Conservation (phyloP, 2,797 vertebrate species). For the Pteronotus mesoamericanus region DNA sequence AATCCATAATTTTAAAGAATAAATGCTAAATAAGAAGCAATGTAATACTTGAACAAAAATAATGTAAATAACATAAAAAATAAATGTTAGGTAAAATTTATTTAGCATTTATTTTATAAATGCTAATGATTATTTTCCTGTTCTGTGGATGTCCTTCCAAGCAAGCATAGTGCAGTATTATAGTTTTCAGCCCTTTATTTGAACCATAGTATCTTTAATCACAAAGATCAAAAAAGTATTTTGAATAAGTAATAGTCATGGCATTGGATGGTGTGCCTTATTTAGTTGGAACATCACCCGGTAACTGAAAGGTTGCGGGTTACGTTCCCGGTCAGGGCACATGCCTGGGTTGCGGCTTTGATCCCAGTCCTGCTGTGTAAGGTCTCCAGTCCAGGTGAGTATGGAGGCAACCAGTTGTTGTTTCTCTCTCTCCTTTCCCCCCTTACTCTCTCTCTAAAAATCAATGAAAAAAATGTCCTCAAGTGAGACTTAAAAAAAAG, state of each 20-base stretch:
- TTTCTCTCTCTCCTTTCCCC: too few relatives aligned
- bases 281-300: too few relatives aligned
- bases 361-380: too few relatives aligned
- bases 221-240: not conserved
- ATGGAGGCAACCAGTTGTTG: too few relatives aligned
- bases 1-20: conserved; percentile 59
- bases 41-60: conserved; percentile 56
- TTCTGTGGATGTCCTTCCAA: conserved; percentile 7
- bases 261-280: too few relatives aligned
- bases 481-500: not conserved
- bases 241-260: not conserved
- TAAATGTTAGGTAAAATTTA: conserved; percentile 36
- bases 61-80: conserved; percentile 5
- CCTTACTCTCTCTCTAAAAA: too few relatives aligned
- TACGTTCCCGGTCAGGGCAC: too few relatives aligned
- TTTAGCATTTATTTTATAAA: conserved; percentile 32
- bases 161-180: not conserved
- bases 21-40: conserved; percentile 46
- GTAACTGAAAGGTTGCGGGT: too few relatives aligned
- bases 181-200: conserved; percentile 11
- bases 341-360: too few relatives aligned
- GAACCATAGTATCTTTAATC: conserved; percentile 15
- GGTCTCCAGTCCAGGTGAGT: too few relatives aligned
- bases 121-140: conserved; percentile 23
- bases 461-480: too few relatives aligned